Evolutionary conservation across 2,888 invertebrate species (phyloP).

Genomic region (Phyllotreta striolata): DNA sequence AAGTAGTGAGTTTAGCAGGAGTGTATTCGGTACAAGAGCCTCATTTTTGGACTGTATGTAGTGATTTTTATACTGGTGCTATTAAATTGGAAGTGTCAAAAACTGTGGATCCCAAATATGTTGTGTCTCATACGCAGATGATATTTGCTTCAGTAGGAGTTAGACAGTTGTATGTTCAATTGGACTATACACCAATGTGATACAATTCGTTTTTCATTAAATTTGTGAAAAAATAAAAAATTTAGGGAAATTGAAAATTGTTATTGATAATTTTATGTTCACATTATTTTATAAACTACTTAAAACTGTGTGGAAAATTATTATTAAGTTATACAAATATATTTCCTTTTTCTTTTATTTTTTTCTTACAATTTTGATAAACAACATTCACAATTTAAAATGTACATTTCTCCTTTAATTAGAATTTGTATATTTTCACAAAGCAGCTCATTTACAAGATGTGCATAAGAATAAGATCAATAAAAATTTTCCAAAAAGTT

Average conservation of each 20-base stretch:
- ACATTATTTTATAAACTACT: slow-evolving; percentile 9
- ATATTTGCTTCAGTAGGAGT: slow-evolving; percentile 94
- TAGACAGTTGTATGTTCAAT: slow-evolving; percentile 89
- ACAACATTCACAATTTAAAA: too few relatives aligned
- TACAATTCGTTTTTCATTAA: slow-evolving; percentile 40
- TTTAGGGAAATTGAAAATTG: not conserved
- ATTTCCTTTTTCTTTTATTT: too few relatives aligned
- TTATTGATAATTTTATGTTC: slow-evolving; percentile 11
- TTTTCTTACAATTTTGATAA: too few relatives aligned
- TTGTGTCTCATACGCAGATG: slow-evolving; percentile 90
- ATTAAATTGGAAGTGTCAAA: slow-evolving; percentile 94
- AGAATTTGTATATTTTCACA: too few relatives aligned
- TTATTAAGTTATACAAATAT: too few relatives aligned
- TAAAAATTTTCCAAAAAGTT: not conserved
- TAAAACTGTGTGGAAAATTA: slow-evolving; percentile 1
- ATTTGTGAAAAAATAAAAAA: not conserved
- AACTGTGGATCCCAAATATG: slow-evolving; percentile 91
- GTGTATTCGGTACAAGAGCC: slow-evolving; percentile 97
- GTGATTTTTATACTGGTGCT: slow-evolving; percentile 91
- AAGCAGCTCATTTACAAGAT: too few relatives aligned
- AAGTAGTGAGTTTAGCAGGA: slow-evolving; percentile 88
- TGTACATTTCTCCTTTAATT: too few relatives aligned
- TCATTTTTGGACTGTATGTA: slow-evolving; percentile 98
- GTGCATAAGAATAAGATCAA: not conserved
- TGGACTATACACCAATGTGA: slow-evolving; percentile 88